These are phyloP conservation scores for Brotula barbata DNA, from an alignment of 2,797 vertebrate genomes.

Conservation along the genomic window DNA sequence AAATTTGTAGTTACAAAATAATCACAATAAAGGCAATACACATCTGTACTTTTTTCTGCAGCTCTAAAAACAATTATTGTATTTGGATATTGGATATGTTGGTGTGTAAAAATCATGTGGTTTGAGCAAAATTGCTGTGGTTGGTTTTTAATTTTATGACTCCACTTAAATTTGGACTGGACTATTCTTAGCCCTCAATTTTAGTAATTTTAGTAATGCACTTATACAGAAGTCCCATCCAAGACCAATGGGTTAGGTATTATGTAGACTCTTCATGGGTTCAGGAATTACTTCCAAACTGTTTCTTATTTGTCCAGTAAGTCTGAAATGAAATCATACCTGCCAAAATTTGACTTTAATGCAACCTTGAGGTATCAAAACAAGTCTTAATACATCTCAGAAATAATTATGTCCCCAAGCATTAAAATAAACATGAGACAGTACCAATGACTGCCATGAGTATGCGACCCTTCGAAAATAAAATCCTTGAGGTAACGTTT, in stretches of 20 bases:
- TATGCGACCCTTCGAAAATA: not conserved
- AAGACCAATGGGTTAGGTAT: not conserved
- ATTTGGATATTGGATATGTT: conserved; percentile 15
- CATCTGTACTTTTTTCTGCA: conserved; percentile 25
- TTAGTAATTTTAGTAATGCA: not conserved
- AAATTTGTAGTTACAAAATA: conserved; percentile 38
- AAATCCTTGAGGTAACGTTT: too few relatives aligned
- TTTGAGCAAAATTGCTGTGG: conserved; percentile 8
- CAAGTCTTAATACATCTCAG: not conserved
- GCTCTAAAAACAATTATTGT: conserved; percentile 30
- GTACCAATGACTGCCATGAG: not conserved
- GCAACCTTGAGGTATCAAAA: not conserved
- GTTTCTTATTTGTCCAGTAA: not conserved
- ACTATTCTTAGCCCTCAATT: not conserved
- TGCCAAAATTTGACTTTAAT: not conserved
- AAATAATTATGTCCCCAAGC: too few relatives aligned
- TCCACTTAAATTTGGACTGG: not conserved
- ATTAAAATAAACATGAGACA: too few relatives aligned
- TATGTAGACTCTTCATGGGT: not conserved
- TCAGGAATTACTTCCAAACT: not conserved
- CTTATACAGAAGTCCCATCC: not conserved
- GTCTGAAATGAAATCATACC: not conserved
- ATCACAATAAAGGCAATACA: conserved; percentile 21
- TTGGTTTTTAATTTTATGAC: conserved; percentile 14
- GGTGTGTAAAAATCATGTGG: conserved; percentile 6